Evolutionary conservation across 2,113 vertebrate genomes (phyloP).

Genomic region (Chascanopsetta lugubris): DNA sequence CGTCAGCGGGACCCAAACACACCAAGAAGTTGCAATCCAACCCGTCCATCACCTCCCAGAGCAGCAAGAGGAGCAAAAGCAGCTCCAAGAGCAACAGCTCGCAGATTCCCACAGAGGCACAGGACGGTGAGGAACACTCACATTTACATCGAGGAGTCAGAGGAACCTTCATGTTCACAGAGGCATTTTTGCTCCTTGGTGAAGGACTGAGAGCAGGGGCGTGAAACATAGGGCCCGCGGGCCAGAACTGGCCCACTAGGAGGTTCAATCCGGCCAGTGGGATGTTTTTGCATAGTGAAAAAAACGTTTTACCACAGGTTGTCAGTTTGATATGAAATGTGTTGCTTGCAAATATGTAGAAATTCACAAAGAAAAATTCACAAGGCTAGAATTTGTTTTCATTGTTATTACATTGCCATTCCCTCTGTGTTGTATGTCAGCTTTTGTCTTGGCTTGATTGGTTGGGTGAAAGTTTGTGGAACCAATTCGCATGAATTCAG

Average conservation of each 20-base stretch:
- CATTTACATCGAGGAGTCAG: not conserved
- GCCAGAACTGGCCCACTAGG: too few relatives aligned
- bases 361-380: not conserved
- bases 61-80: slow-evolving; percentile 92
- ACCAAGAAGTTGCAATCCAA: slow-evolving; percentile 88
- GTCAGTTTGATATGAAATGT: too few relatives aligned
- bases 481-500: not conserved
- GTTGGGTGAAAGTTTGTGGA: not conserved
- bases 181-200: slow-evolving; percentile 3
- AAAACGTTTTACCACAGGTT: too few relatives aligned
- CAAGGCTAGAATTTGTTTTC: not conserved
- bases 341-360: too few relatives aligned
- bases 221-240: too few relatives aligned
- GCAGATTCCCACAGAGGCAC: slow-evolving; percentile 91
- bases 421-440: not conserved
- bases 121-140: slow-evolving; percentile 85
- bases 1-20: slow-evolving; percentile 75
- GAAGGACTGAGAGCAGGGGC: not conserved
- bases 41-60: slow-evolving; percentile 91
- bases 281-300: too few relatives aligned
- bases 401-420: not conserved
- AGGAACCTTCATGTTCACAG: not conserved
- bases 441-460: not conserved
- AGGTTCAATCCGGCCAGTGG: too few relatives aligned
- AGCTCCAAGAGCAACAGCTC: slow-evolving; percentile 90